These are phyloP conservation scores for Alentia gelatinosa DNA, from an alignment of 2,888 invertebrate species.

Conservation along the genomic window DNA sequence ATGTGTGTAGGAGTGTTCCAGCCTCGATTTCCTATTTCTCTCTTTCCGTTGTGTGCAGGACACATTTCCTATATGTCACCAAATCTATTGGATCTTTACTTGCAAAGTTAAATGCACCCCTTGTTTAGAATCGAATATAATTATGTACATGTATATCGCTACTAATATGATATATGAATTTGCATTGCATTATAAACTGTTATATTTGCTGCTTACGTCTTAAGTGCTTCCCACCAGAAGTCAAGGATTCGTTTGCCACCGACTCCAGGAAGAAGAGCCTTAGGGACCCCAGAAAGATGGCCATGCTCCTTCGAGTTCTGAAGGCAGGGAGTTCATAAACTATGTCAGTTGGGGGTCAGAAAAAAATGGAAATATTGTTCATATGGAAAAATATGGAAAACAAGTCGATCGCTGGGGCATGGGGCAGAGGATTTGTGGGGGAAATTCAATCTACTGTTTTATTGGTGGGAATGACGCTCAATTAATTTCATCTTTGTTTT, in stretches of 20 bases:
- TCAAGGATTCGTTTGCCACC: conserved; percentile 63
- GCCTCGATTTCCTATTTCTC: too few species aligned
- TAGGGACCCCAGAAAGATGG: conserved; percentile 62
- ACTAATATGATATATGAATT: too few species aligned
- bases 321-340: not conserved
- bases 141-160: too few species aligned
- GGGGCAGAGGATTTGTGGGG: too few species aligned
- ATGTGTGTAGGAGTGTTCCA: too few species aligned
- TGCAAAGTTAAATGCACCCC: too few species aligned
- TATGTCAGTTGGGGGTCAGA: not conserved
- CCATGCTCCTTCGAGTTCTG: conserved; percentile 45
- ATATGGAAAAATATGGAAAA: not conserved
- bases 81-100: too few species aligned
- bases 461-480: not conserved
- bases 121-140: too few species aligned
- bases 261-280: conserved; percentile 63
- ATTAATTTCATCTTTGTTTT: not conserved
- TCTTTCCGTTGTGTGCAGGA: too few species aligned
- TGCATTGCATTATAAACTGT: too few species aligned
- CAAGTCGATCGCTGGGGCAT: too few species aligned
- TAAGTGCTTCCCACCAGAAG: conserved; percentile 65
- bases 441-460: not conserved
- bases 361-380: not conserved
- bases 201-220: conserved; percentile 55
- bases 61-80: too few species aligned